Evolutionary conservation across 2,888 invertebrate species (phyloP), one percentile per base, ranked within the genome.

Genomic region (Falcaria lacertinaria): DNA sequence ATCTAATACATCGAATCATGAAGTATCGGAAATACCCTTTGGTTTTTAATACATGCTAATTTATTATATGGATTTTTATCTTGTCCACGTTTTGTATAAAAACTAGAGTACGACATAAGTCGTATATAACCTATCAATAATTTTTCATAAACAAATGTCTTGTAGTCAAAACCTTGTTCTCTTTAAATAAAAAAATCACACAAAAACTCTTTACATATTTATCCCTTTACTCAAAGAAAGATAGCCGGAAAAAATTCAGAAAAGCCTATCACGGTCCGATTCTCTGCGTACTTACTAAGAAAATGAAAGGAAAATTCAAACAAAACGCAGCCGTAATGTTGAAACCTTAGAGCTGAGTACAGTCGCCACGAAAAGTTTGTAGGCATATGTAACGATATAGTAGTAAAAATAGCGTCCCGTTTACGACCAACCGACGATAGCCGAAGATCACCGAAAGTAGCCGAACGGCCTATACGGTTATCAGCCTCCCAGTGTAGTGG

Each of bases 231-330:
- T 67, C 66, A 66, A 72, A 73, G 75, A 80, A 74, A 76, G 72
- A 80, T 75, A 78, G 69, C 74, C 72, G 75, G 73, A 76, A 81
- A 75, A 78, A 78, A 75, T 72, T 68, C 66, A 65, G 71, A 73
- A 78, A 71, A 69, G 69, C 69, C 79, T 74, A 80, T 78, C 75
- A 70, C 65, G 66, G 69, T 73, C 69, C 75, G 66, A 78, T 78
- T 82, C 70, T 62, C 50, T 44, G 55, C 54, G 22, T 37, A 25
- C 19, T 22, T 48, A 52, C 48, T 42, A 49, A 51, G 47, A 45
- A 44, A 46, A 38, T 19, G 32, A 11, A 6, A 43, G 16, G 35
- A 19, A 13, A 42, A 19, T 6, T 22, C 55, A 60, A 46, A 44
- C 43, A 1, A 69, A 70, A 68, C 56, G 47, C 15, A 54, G 60